A percentile compares a stretch with the other conserved stretches of the same genome.
phyloP scores from a whole-genome alignment of 2,113 vertebrate genomes.

The Origma solitaria region DNA sequence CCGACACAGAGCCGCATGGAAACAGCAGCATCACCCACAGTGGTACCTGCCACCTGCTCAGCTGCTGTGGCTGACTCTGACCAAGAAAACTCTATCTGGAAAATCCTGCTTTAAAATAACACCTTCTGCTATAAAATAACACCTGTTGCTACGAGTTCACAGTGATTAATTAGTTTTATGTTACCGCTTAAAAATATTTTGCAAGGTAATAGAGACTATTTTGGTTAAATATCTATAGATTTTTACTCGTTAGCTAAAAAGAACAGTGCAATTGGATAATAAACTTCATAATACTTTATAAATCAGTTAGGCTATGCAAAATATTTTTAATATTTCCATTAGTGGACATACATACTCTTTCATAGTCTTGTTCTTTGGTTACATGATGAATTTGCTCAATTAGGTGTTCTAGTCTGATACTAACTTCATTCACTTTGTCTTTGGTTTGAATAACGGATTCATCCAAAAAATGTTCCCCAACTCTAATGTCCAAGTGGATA shows the following conservation, averaged over 20 bases:
- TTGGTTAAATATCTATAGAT: not conserved
- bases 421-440: constrained; percentile 79
- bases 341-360: constrained; percentile 74
- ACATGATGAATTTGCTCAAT: constrained; percentile 81
- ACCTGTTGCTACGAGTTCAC: not conserved
- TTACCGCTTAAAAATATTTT: not conserved
- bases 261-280: not conserved
- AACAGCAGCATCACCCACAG: not conserved
- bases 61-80: not conserved
- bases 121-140: not conserved
- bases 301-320: not conserved
- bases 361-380: constrained; percentile 84
- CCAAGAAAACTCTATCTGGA: not conserved
- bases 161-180: not conserved
- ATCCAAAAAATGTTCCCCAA: constrained; percentile 80
- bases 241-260: not conserved
- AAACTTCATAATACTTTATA: not conserved
- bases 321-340: not conserved
- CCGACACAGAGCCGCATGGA: not conserved
- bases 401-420: constrained; percentile 76
- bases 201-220: not conserved
- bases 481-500: constrained; percentile 84
- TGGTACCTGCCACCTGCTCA: not conserved
- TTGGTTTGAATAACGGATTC: constrained; percentile 73
- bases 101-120: not conserved